phyloP scores from a whole-genome alignment of 2,113 vertebrate genomes.

The Psittacara wagleri region DNA sequence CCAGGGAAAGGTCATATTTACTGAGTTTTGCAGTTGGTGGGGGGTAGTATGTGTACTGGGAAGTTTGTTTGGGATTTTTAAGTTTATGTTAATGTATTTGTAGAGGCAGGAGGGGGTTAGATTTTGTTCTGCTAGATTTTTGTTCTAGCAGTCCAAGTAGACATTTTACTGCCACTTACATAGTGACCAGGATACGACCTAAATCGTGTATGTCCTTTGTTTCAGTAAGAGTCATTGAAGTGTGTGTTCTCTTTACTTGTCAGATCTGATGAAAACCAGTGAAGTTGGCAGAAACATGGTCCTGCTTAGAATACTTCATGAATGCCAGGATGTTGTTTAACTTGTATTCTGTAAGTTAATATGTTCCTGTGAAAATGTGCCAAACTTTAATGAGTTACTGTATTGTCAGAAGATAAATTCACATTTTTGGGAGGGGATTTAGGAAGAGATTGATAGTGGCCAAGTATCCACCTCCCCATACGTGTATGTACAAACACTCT shows the following conservation, averaged over 20 bases:
- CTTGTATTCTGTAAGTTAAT: conserved; percentile 5
- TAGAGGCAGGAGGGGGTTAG: background rate
- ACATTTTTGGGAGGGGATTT: background rate
- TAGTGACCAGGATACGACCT: background rate
- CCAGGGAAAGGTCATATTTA: background rate
- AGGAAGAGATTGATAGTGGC: background rate
- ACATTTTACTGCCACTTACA: background rate
- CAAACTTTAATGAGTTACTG: conserved; percentile 9
- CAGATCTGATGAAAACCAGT: conserved; percentile 48
- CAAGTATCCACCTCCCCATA: background rate
- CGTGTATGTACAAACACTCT: background rate
- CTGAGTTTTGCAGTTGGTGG: background rate
- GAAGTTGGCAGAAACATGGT: conserved; percentile 1
- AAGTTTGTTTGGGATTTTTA: background rate
- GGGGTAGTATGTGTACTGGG: background rate
- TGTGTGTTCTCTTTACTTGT: background rate
- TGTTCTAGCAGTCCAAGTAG: background rate
- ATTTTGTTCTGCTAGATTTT: background rate
- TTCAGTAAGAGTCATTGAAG: background rate
- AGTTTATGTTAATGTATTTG: background rate
- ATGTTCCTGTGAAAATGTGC: background rate
- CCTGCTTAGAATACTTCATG: background rate
- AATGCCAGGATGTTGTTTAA: conserved; percentile 39
- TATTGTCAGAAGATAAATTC: background rate
- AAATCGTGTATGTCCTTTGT: background rate